A percentile compares a stretch with the other conserved stretches of the same genome.
Conservation (phyloP, 2,113 vertebrate species). For the Phaethornis superciliosus region DNA sequence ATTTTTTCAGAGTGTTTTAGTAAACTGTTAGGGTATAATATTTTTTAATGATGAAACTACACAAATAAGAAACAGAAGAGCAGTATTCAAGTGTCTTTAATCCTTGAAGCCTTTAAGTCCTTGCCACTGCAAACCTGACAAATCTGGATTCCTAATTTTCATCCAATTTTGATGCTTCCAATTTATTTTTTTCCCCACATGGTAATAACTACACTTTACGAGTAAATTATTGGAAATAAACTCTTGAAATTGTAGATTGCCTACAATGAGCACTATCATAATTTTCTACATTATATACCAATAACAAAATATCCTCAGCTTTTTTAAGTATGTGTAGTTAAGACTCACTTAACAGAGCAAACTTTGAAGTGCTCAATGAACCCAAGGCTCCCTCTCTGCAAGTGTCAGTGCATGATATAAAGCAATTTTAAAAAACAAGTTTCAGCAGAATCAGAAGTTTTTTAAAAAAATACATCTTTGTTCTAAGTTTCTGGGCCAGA, state of each 20-base stretch:
- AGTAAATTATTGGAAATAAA: slow-evolving; percentile 1
- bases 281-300: slow-evolving; percentile 39
- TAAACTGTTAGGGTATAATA: slow-evolving; percentile 78
- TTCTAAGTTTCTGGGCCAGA: slow-evolving; percentile 10
- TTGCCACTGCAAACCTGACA: slow-evolving; percentile 28
- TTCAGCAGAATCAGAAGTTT: not conserved
- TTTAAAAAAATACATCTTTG: not conserved
- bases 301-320: slow-evolving; percentile 10
- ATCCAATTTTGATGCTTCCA: not conserved
- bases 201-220: not conserved
- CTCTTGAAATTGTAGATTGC: not conserved
- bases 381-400: slow-evolving; percentile 61
- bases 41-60: slow-evolving; percentile 79
- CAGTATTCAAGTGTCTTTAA: slow-evolving; percentile 68
- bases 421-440: slow-evolving; percentile 5
- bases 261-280: not conserved
- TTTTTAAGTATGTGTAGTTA: not conserved
- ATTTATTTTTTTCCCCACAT: not conserved
- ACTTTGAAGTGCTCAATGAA: slow-evolving; percentile 66
- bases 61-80: slow-evolving; percentile 68
- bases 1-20: slow-evolving; percentile 79
- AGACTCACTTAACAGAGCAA: slow-evolving; percentile 17
- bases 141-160: not conserved
- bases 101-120: slow-evolving; percentile 78
- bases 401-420: slow-evolving; percentile 55